Evolutionary conservation across 1,140 invertebrate genomes (phyloP), one percentile per base, ranked within the genome.

Genomic region (Leguminivora glycinivorella): DNA sequence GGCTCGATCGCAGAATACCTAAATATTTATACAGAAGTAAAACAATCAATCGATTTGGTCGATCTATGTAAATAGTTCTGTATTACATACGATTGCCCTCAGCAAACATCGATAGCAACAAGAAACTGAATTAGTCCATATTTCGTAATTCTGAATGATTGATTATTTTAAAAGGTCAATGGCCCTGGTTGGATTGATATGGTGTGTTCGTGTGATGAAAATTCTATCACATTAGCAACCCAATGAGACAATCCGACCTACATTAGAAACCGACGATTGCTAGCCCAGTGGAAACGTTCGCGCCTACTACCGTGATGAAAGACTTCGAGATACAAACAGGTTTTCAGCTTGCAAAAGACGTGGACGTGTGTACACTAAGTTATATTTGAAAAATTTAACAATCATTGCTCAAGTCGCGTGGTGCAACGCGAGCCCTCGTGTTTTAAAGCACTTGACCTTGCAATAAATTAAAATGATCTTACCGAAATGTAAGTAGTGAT

Each of bases 331-430:
- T 29, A 63, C 2, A 63, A 52, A 63, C 58, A 63, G 58, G 58
- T 63, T 63, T 63, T 63, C 58, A 63, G 58, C 58, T 63, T 63
- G 58, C 58, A 63, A 63, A 63, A 63, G 29, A 63, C 58, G 58
- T 22, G 47, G 19, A 60, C 56, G 25, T 63, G 58, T 29, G 58
- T 29, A 63, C 26, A 29, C 58, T 63, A 29, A 63, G 58, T 29
- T 63, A 63, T 63, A 63, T 63, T 29, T 63, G 58, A 63, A 63
- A 63, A 63, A 63, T 63, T 63, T 63, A 22, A 63, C 58, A 63
- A 63, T 29, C 58, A 63, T 63, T 63, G 58, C 58, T 63, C 10
- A 63, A 63, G 58, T 29, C 26, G 56, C 56, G 56, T 58, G 56
- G 56, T 29, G 58, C 58, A 29, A 29, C 58, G 56, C 6, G 5